Base-by-base conservation (phyloP, 2,888 invertebrate species). In the Camponotus fellah region DNA sequence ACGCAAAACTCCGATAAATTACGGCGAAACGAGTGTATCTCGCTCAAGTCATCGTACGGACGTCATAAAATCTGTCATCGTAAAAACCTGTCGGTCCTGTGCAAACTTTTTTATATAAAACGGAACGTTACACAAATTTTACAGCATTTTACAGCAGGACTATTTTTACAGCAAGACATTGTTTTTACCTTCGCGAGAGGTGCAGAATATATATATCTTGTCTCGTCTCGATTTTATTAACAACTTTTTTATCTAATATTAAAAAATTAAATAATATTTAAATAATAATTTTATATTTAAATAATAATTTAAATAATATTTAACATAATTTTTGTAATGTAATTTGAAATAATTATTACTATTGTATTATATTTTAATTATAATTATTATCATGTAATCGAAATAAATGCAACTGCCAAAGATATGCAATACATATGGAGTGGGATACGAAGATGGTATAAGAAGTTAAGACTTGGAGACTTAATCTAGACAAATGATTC, bases 401-500 rank as follows among this genome's bases (percentile, higher is more conserved):
- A n/a, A n/a, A n/a, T n/a, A n/a, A n/a, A n/a, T 66, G 46, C 64
- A 10, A 46, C 10, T 34, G 37, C 60, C 85, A n/a, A n/a, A n/a
- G n/a, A n/a, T n/a, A n/a, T n/a, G n/a, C n/a, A n/a, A n/a, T n/a
- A n/a, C n/a, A n/a, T n/a, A n/a, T n/a, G n/a, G n/a, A n/a, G n/a
- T n/a, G 34, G 66, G 34, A n/a, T 2, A 26, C 8, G 62, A 83
- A 72, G 69, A 49, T 64, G 34, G 4, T 32, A 49, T 68, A 58
- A 77, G 72, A 65, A 82, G 74, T 83, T 75, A 40, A 82, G 21
- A 86, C 62, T 74, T 66, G 10, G 68, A 56, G 71, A 87, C 90
- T 91, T 92, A 92, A 92, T 92, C 92, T 90, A 91, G 92, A 92
- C 92, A 92, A 92, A 92, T 91, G 92, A 92, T 92, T 88, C 87